Evolutionary conservation across 1,140 invertebrate genomes (phyloP), one percentile per base, ranked within the genome.

Genomic region (Yoshiicerus persimilis): DNA sequence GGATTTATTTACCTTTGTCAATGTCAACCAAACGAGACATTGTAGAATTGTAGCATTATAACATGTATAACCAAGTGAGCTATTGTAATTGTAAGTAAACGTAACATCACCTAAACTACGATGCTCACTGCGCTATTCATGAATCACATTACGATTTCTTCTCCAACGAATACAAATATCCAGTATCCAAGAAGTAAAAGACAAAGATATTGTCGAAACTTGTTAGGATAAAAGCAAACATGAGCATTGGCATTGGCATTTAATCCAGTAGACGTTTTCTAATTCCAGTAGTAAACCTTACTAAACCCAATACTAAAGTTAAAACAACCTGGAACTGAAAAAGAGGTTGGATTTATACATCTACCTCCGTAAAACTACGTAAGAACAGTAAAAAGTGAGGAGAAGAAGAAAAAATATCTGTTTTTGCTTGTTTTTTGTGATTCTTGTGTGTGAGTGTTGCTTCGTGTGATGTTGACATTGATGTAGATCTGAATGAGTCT

Each of bases 401-500:
- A 56, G 20, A 56, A n/a, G 47, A 56, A 56, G n/a, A 41, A 41
- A 47, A 56, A 56, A 56, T 56, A 56, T 8, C 4, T 77, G n/a
- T 80, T 36, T 80, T 77, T 10, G n/a, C n/a, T n/a, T n/a, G n/a
- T n/a, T 77, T 38, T 32, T 16, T 38, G 13, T 4, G 6, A 56
- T 56, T 56, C 47, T 16, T 38, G 34, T 80, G 6, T 70, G 27
- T 11, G 16, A 3, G 13, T 38, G n/a, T n/a, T n/a, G 13, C 16
- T 36, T 20, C 34, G 30, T 80, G 32, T 80, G 32, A 32, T 80
- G 75, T 80, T 80, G 75, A 80, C 75, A 80, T 80, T 80, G 75
- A 80, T 80, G 75, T 80, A 80, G 75, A 80, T 80, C 16, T 80
- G 75, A 80, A 36, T 80, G 75, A 80, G 75, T 80, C 16, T 80